phyloP scores from a whole-genome alignment of 2,888 invertebrate species.

The Pegoplata infirma region DNA sequence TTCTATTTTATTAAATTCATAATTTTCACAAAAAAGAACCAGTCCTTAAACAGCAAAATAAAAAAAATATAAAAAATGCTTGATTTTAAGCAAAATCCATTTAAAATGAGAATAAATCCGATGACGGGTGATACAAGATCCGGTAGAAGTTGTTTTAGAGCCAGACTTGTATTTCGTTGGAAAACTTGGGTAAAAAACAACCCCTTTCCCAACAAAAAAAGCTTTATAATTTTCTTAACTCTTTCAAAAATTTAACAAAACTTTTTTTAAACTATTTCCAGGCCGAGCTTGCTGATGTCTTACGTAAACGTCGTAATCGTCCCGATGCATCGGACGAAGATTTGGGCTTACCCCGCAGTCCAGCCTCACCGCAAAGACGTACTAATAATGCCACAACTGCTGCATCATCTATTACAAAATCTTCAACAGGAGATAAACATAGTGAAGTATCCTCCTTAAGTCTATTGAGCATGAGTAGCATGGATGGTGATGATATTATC shows the following conservation, averaged over 20 bases:
- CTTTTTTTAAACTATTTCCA: constrained; percentile 72
- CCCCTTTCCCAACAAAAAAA: not conserved
- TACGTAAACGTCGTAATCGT: constrained; percentile 83
- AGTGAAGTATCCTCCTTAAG: constrained; percentile 78
- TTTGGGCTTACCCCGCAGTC: constrained; percentile 86
- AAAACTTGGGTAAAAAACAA: constrained; percentile 75
- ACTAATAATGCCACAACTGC: constrained; percentile 3
- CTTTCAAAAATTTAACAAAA: not conserved
- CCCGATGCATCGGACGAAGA: constrained; percentile 87
- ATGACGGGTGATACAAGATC: constrained; percentile 70
- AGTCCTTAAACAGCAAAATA: not conserved
- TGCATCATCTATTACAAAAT: constrained; percentile 37
- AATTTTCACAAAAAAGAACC: constrained; percentile 43
- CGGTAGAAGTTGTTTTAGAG: constrained; percentile 74
- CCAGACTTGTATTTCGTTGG: constrained; percentile 76
- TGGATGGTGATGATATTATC: constrained; percentile 75
- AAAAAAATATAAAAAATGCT: constrained; percentile 69
- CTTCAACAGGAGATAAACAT: constrained; percentile 58
- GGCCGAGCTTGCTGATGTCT: constrained; percentile 88
- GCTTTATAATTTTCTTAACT: no score
- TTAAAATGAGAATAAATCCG: constrained; percentile 74
- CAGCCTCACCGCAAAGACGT: constrained; percentile 84
- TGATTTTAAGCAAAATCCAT: constrained; percentile 75
- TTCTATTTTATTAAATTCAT: constrained; percentile 15
- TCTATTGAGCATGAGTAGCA: constrained; percentile 86